A percentile compares a stretch with the other conserved stretches of the same genome.
phyloP scores from a whole-genome alignment of 2,113 vertebrate species.

The Anoura caudifer region DNA sequence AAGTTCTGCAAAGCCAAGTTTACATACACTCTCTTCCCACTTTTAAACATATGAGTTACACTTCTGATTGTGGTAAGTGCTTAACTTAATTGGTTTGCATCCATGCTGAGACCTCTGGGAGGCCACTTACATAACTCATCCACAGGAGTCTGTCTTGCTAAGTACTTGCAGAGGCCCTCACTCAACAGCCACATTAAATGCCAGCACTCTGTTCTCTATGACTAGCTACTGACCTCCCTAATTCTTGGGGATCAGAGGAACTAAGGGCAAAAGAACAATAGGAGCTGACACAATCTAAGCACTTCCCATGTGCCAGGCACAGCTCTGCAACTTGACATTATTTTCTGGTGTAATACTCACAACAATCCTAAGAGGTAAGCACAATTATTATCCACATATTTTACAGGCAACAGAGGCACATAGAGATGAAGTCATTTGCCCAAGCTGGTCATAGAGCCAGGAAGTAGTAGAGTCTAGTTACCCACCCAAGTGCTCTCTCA shows the following conservation, averaged over 20 bases:
- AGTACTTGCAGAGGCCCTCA: slow-evolving; percentile 58
- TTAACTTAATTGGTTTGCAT: slow-evolving; percentile 77
- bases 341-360: background rate
- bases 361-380: background rate
- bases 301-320: background rate
- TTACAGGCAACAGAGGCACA: background rate
- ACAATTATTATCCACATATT: background rate
- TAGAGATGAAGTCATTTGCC: background rate
- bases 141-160: slow-evolving; percentile 63
- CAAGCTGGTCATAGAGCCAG: background rate
- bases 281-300: background rate
- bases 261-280: background rate
- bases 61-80: slow-evolving; percentile 71
- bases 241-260: background rate
- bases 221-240: background rate
- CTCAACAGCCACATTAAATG: slow-evolving; percentile 59
- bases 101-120: slow-evolving; percentile 71
- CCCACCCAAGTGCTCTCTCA: background rate
- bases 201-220: slow-evolving; percentile 20
- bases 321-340: background rate
- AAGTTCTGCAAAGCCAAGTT: slow-evolving; percentile 57
- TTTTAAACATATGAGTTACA: slow-evolving; percentile 66
- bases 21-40: slow-evolving; percentile 60
- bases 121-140: slow-evolving; percentile 73
- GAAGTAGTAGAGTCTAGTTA: background rate